Evolutionary conservation across 2,888 invertebrate species (phyloP), one percentile per base, ranked within the genome.

Genomic region (Hesperia comma): DNA sequence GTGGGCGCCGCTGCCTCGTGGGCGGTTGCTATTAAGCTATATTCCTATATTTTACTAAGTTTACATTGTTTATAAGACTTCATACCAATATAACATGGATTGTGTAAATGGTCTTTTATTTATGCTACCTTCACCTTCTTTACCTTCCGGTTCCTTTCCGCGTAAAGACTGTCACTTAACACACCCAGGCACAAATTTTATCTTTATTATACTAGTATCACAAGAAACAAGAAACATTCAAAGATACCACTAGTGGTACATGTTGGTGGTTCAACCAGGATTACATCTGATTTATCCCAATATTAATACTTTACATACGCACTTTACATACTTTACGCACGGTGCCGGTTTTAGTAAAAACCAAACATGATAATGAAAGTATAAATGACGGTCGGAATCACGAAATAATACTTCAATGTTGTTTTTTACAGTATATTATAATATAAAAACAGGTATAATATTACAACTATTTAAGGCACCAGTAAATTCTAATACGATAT

Each of bases 21-120:
- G 57, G 53, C 58, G 80, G 84, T 78, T 79, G 77, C 72, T 72
- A 70, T 72, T 84, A 87, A 86, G 81, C 74, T 86, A 86, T 88
- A 90, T 88, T 89, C 88, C 87, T 91, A 90, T 90, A 90, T 90
- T 90, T 90, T 90, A 87, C 72, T 88, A 87, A 76, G 79, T 72
- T 76, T 78, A 79, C 75, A 78, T 79, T 80, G 87, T 84, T 88
- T 88, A 78, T 89, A 89, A 87, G 83, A 83, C 78, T 82, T 83
- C 82, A 84, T 87, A 87, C 78, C 79, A 86, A 84, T 85, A 85
- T 81, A 61, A 82, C 15, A 55, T 61, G 61, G 56, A 61, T 56
- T 67, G 61, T 49, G 33, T 55, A 21, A 67, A 51, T 51, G 61
- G 61, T 14, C 49, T 67, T 67, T 67, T 57, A 57, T 57, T 57